Percentiles rank a stretch among this genome's conserved stretches.
Evolutionary conservation across 2,113 vertebrate genomes (phyloP).

Genomic region (Romanogobio albipinnatus): DNA sequence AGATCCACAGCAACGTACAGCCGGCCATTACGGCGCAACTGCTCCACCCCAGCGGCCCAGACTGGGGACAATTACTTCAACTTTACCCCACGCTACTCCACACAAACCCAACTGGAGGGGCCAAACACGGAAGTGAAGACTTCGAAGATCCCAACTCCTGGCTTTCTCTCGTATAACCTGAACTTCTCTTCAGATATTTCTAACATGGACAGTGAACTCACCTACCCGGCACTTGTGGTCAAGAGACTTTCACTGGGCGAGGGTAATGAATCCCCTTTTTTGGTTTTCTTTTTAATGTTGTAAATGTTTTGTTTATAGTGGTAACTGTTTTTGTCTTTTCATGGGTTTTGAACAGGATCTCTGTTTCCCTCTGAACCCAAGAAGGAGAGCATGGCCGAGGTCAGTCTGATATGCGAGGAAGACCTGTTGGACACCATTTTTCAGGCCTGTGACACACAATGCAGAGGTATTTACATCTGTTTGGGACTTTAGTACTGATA

Average conservation of each 20-base stretch:
- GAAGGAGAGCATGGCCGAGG: slow-evolving; percentile 65
- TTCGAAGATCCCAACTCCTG: slow-evolving; percentile 43
- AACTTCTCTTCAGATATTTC: slow-evolving; percentile 66
- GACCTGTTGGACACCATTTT: slow-evolving; percentile 86
- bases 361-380: slow-evolving; percentile 59
- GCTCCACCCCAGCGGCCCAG: slow-evolving; percentile 63
- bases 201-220: slow-evolving; percentile 62
- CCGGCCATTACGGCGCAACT: slow-evolving; percentile 47
- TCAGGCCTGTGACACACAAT: slow-evolving; percentile 81
- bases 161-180: slow-evolving; percentile 69
- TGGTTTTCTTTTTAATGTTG: not conserved
- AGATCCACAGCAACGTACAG: slow-evolving; percentile 13
- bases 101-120: not conserved
- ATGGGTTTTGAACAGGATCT: slow-evolving; percentile 52
- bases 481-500: not conserved
- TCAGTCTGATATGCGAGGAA: slow-evolving; percentile 83
- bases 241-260: slow-evolving; percentile 76
- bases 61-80: slow-evolving; percentile 57
- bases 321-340: not conserved
- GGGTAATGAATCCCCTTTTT: slow-evolving; percentile 57
- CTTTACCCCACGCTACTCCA: slow-evolving; percentile 52
- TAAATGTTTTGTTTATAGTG: not conserved
- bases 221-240: slow-evolving; percentile 70
- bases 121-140: slow-evolving; percentile 36
- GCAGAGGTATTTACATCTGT: slow-evolving; percentile 73